Base-by-base conservation (phyloP, 2,888 invertebrate genomes). In the Dione juno region DNA sequence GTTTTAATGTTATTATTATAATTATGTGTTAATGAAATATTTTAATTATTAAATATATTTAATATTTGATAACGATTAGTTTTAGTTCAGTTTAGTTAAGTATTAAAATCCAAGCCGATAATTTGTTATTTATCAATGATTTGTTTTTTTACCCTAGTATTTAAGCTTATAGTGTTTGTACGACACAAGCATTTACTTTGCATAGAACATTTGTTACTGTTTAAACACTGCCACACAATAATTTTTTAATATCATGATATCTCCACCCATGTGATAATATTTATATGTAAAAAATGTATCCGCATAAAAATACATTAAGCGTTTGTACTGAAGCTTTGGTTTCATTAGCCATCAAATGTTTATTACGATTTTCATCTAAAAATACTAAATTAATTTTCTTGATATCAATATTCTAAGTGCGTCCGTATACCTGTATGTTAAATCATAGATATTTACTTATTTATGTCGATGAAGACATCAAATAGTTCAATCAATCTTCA, bases 401-500 rank as follows among this genome's bases (percentile, higher is more conserved):
- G 35, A 14, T 53, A 9, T 28, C 9, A 35, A 1, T 8, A n/a
- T n/a, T n/a, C 8, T 52, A 5, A 13, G 21, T 3, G 21, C 28
- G 9, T 53, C 8, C 1, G 6, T 28, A n/a, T 54, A 5, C 37
- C 10, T 2, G 37, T 35, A 54, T 5, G 5, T 54, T 37, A 16
- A 37, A 5, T 37, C 11, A 3, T n/a, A n/a, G n/a, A 16, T 40
- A 57, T 57, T 37, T 37, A n/a, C 37, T 6, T n/a, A 57, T 37
- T 50, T 50, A 21, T 28, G 28, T 16, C n/a, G n/a, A 50, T 21
- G 16, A 54, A 48, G 0, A 35, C 16, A 65, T 35, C 28, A 65
- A 65, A 71, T 69, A 69, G 61, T 67, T 69, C 43, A 28, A n/a
- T 50, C 61, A 37, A 63, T 54, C 69, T 69, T 16, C 13, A 40